Base-by-base conservation (phyloP, 2,888 invertebrate species). In the Agrotis exclamationis region DNA sequence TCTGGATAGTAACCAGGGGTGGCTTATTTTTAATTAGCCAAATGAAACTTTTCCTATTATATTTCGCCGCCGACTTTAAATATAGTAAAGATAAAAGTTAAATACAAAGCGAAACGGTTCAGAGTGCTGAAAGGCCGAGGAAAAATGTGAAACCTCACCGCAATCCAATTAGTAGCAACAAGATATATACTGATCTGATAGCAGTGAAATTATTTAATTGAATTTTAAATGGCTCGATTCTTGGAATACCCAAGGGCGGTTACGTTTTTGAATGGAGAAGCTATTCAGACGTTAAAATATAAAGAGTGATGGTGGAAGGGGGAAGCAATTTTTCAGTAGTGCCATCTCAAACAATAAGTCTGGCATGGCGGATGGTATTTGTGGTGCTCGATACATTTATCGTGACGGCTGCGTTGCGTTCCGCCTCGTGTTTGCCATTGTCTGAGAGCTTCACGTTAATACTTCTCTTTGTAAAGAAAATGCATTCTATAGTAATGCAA, bases 11-110 rank as follows among this genome's bases (percentile, higher is more conserved):
- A 90, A 91, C 90, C 91, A 76, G 79, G 91, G 91, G 92, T 90
- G 89, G 92, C 90, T 93, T 92, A 92, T 93, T 95, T 95, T 95
- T 95, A 95, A 95, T 95, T 95, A 95, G 92, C 92, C 88, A 93
- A 94, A 95, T 94, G 94, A 93, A 94, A 94, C 92, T 94, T 94
- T 95, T 92, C 91, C 93, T 92, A 93, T 94, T 94, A 93, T 92
- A 91, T 91, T 93, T 90, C 85, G 85, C 89, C 89, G 87, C 88
- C 90, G 92, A 84, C 83, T 87, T n/a, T 88, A 89, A 85, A 79
- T 83, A 80, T 82, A 78, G 82, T 76, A 73, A 85, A 91, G 91
- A 92, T 92, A 92, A 92, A 93, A 93, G 94, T 92, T 92, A 92
- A 93, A 92, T 91, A 92, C 91, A 90, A 89, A 88, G 87, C 85